Evolutionary conservation across 2,888 invertebrate species (phyloP).

Genomic region (Lamellibrachia columna): DNA sequence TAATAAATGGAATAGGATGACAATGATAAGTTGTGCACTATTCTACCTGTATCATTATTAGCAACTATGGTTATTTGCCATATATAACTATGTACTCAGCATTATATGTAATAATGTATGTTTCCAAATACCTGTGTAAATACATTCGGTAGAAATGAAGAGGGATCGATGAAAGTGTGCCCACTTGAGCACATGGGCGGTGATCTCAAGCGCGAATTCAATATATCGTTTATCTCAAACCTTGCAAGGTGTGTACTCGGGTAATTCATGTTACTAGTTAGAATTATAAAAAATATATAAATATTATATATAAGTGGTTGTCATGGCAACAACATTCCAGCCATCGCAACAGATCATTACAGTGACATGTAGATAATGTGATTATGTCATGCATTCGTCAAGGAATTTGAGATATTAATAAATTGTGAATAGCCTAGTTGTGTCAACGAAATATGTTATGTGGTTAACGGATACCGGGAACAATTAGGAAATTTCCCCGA

Average conservation of each 20-base stretch:
- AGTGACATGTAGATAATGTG: background rate
- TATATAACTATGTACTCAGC: background rate
- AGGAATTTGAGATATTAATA: background rate
- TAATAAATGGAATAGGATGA: background rate
- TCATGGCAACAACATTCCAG: conserved; percentile 9
- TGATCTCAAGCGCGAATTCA: background rate
- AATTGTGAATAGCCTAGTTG: background rate
- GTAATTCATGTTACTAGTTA: conserved; percentile 11
- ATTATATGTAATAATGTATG: background rate
- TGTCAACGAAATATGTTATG: too few relatives aligned
- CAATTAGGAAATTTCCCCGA: background rate
- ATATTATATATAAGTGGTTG: background rate
- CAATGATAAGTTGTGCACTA: background rate
- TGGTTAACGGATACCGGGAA: background rate
- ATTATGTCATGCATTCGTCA: background rate
- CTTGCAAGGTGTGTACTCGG: conserved; percentile 6
- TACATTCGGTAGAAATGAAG: background rate
- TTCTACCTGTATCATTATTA: background rate
- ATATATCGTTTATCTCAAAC: background rate
- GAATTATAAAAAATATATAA: background rate
- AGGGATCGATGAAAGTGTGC: background rate
- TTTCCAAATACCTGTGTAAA: conserved; percentile 11
- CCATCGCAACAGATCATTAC: background rate
- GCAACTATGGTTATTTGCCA: background rate
- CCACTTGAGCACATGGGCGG: background rate